Base-by-base conservation (phyloP, 2,797 vertebrate species). In the Spinibarbus caldwelli region DNA sequence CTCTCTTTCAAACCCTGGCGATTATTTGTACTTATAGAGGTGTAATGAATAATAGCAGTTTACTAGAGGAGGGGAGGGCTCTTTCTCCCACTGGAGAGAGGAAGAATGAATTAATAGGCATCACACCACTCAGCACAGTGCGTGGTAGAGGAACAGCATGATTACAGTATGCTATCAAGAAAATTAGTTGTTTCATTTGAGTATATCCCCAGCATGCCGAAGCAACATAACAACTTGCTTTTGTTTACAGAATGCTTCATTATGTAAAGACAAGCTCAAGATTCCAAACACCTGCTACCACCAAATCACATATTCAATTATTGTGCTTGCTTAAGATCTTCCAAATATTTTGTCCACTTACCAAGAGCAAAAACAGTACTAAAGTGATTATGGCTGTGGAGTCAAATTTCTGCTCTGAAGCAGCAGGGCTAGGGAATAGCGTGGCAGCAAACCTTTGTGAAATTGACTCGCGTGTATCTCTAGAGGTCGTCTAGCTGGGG, bases 311-410 rank as follows among this genome's bases (percentile, higher is more conserved):
- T 93, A 90, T 95, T 95, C 94, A 96, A 94, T 96, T 96, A 95
- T 95, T 95, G 91, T 96, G 94, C 95, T 95, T 96, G 94, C 95
- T 94, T 84, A 73, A 93, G 93, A 94, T 94, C 94, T 96, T 95
- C 95, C 94, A 97, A 97, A 96, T 96, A 95, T 97, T 97, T 94
- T 97, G 96, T 96, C 96, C 96, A 96, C 94, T 96, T 96, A 96
- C 93, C 93, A 94, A 88, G 93, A 96, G 96, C 92, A 95, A 96
- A 95, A 92, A 95, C 94, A 95, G 93, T 95, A 93, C 92, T 94
- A 94, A 93, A 94, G 94, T 95, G 95, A 96, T 96, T 95, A 95
- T 93, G 93, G 89, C 92, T 72, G 87, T 90, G 94, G 91, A 95
- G 96, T 95, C 90, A 90, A 90, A 92, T 96, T 96, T 94, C 95